These are phyloP conservation scores for Trypoxylon attenuatum DNA, from an alignment of 2,888 invertebrate species.

Conservation along the genomic window DNA sequence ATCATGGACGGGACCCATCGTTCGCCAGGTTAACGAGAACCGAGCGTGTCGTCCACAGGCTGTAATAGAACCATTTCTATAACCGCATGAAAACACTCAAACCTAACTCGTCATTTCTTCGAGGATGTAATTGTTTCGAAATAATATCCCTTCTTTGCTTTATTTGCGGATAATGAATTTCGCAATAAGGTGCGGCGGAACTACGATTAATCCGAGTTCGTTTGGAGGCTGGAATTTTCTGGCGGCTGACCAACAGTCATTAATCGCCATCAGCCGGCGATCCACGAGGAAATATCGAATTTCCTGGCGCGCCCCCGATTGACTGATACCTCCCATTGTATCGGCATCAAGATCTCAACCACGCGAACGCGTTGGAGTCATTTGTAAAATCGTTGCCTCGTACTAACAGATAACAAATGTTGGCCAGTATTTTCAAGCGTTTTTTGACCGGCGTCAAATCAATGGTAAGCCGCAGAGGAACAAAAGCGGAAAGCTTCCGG, in stretches of 20 bases:
- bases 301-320: constrained; percentile 63
- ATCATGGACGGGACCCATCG: constrained; percentile 25
- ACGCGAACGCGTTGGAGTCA: constrained; percentile 47
- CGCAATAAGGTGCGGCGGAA: too few relatives aligned
- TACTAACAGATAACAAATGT: constrained; percentile 51
- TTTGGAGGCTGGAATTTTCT: constrained; percentile 34
- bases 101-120: too few relatives aligned
- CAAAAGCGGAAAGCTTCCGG: too few relatives aligned
- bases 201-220: background rate
- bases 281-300: constrained; percentile 59
- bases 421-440: too few relatives aligned
- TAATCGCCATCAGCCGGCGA: constrained; percentile 54
- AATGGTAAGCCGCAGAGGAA: too few relatives aligned
- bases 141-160: too few relatives aligned
- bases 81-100: too few relatives aligned
- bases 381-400: constrained; percentile 53
- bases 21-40: constrained; percentile 18
- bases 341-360: constrained; percentile 45
- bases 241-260: constrained; percentile 36
- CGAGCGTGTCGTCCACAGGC: constrained; percentile 1
- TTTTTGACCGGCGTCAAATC: too few relatives aligned
- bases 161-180: too few relatives aligned
- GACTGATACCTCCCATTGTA: constrained; percentile 58
- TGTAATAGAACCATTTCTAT: constrained; percentile 1
- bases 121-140: too few relatives aligned